phyloP scores from a whole-genome alignment of 2,888 invertebrate species.

The Himalopsyche tibetana region DNA sequence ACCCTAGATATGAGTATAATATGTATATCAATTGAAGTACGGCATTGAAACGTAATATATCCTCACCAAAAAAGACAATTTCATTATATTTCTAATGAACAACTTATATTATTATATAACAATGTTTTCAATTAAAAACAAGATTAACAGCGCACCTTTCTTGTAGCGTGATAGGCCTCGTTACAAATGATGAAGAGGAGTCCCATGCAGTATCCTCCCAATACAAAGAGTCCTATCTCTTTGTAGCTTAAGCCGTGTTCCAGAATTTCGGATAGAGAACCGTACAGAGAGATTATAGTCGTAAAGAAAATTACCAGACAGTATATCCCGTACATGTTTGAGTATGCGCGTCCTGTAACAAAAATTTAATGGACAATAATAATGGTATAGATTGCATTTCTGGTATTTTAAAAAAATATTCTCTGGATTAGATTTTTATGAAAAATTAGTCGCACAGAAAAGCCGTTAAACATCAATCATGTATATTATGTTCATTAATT shows the following conservation, averaged over 20 bases:
- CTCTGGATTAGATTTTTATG: too few species aligned
- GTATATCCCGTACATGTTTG: conserved; percentile 87
- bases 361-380: neutral
- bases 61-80: too few species aligned
- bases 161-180: conserved; percentile 83
- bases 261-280: conserved; percentile 83
- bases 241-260: conserved; percentile 85
- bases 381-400: neutral
- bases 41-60: too few species aligned
- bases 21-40: too few species aligned
- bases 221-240: conserved; percentile 83
- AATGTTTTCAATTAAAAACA: neutral
- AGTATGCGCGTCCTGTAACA: conserved; percentile 80
- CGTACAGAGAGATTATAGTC: conserved; percentile 84
- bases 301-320: conserved; percentile 85
- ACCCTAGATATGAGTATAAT: too few species aligned
- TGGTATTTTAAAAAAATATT: too few species aligned
- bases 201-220: conserved; percentile 84
- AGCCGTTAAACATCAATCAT: too few species aligned
- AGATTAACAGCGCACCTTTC: conserved; percentile 74
- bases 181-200: conserved; percentile 84
- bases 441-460: too few species aligned
- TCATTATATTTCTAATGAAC: neutral
- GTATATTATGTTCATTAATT: too few species aligned
- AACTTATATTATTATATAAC: too few species aligned